phyloP scores from a whole-genome alignment of 2,113 vertebrate species.

The Tylochromis polylepis region DNA sequence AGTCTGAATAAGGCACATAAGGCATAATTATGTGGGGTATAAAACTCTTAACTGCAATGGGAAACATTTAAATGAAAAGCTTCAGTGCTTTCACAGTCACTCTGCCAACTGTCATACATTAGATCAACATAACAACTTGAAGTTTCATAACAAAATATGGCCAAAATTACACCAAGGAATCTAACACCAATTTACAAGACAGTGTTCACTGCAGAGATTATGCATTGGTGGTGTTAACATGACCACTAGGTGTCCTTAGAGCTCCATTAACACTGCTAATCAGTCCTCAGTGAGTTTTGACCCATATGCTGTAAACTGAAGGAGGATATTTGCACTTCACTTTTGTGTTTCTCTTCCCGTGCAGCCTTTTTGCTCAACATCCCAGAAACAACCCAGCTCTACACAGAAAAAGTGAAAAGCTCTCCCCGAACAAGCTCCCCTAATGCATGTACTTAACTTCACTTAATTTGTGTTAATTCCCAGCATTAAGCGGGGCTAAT shows the following conservation, averaged over 20 bases:
- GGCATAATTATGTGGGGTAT: background rate
- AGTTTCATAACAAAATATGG: background rate
- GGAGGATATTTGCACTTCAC: background rate
- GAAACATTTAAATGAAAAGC: background rate
- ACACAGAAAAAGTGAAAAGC: constrained; percentile 49
- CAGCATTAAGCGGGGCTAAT: constrained; percentile 67
- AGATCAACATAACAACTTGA: background rate
- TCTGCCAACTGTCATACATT: background rate
- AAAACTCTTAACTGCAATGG: background rate
- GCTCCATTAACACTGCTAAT: constrained; percentile 24
- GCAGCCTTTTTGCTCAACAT: background rate
- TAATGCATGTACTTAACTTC: constrained; percentile 74
- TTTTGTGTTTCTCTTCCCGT: background rate
- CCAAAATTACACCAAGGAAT: background rate
- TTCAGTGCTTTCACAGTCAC: background rate
- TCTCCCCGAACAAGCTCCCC: constrained; percentile 61
- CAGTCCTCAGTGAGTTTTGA: background rate
- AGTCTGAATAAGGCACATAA: background rate
- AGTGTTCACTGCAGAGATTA: background rate
- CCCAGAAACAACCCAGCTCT: constrained; percentile 9
- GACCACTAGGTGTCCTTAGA: constrained; percentile 69
- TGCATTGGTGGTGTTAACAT: background rate
- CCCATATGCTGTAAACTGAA: constrained; percentile 2
- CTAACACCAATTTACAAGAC: background rate
- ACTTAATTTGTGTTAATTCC: constrained; percentile 75